Evolutionary conservation across 2,113 vertebrate genomes (phyloP), one percentile per base, ranked within the genome.

Genomic region (Stigmatopora argus): DNA sequence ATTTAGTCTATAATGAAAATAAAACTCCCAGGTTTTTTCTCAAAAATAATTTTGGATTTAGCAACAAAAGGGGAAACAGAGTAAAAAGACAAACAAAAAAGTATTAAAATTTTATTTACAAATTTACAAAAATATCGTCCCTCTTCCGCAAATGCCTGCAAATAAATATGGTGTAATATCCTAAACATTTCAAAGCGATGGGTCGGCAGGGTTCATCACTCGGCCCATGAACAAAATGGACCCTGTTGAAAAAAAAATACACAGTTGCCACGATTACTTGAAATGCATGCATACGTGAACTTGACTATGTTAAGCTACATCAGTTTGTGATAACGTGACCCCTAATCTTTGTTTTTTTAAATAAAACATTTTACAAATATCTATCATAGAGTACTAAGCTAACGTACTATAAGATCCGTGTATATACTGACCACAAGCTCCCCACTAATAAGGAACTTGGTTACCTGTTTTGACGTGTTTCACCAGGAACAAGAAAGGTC

Each of bases 141-240:
- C 87, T 87, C 86, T 87, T 88, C 67, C 75, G 76, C 77, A 80
- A 80, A 73, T 79, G 71, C 80, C 75, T 23, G 55, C 41, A 75
- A 82, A 85, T 87, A 87, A 87, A 86, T 85, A 86, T 65, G 55
- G 44, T 31, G 51, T 66, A 64, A 56, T 61, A 21, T 26, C 23
- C 7, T n/a, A 5, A 26, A 61, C 45, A 60, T 35, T 17, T 85
- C 18, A 85, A 7, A 63, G 66, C 31, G 47, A 58, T 79, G 89
- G 73, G 60, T 90, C 75, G 5, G 88, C 86, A 57, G 93, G 94
- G 79, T 94, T 93, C 89, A 89, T 87, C 75, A 96, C 88, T 90
- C 92, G 90, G 56, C 95, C 94, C 83, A 93, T 92, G 64, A 94
- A 94, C 70, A 95, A 86, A 78, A 96, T 79, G 61, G 91, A 92